Evolutionary conservation across 1,140 invertebrate genomes (phyloP).

Genomic region (Odontomachus brunneus): DNA sequence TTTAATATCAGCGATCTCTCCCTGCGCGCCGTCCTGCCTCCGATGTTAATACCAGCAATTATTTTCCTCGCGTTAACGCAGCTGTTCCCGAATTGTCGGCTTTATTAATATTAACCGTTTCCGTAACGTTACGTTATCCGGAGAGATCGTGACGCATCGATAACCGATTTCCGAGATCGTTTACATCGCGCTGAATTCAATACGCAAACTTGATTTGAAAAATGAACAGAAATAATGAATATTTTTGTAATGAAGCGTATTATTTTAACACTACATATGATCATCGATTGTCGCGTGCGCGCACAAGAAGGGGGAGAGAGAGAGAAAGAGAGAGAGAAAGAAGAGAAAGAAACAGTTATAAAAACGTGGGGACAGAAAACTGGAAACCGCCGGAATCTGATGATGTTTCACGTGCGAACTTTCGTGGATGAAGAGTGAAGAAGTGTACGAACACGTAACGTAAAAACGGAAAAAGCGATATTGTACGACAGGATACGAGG

Average conservation of each 20-base stretch:
- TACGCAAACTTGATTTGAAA: no score
- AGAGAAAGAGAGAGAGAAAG: neutral
- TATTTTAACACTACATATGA: no score
- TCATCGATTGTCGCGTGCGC: no score
- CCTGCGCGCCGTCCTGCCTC: no score
- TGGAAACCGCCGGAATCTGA: constrained; percentile 17
- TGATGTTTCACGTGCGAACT: neutral
- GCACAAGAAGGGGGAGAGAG: no score
- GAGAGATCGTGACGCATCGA: no score
- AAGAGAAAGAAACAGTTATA: neutral
- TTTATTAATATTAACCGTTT: no score
- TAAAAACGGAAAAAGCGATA: constrained; percentile 20
- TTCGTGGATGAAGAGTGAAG: constrained; percentile 16
- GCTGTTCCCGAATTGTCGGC: neutral
- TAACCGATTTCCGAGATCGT: no score
- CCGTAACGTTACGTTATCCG: no score
- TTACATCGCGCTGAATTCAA: no score
- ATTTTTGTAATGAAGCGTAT: no score
- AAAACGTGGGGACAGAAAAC: neutral
- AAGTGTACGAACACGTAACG: constrained; percentile 18
- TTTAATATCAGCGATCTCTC: neutral
- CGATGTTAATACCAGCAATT: neutral
- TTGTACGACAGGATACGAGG: neutral
- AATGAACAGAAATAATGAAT: no score
- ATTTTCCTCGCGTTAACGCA: constrained; percentile 3